These are phyloP conservation scores for Emydoidea blandingii DNA, from an alignment of 2,797 vertebrate species.

Conservation along the genomic window DNA sequence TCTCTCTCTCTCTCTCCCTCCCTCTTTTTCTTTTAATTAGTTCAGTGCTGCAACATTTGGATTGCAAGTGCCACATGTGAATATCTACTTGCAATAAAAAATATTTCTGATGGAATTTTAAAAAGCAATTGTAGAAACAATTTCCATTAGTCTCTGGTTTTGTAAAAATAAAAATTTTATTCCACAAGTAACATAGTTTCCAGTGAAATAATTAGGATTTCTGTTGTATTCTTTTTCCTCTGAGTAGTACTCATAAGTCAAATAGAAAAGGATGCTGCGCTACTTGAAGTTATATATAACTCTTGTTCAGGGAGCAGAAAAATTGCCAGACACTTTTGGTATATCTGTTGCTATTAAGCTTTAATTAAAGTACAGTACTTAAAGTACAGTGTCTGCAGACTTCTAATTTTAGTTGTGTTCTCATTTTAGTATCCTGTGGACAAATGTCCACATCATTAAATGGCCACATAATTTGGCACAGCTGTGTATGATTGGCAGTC, in stretches of 20 bases:
- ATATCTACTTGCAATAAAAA: not conserved
- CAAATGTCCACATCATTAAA: not conserved
- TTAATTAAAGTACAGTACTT: not conserved
- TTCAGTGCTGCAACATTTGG: not conserved
- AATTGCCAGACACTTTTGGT: not conserved
- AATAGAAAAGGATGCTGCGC: not conserved
- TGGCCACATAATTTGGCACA: rapidly evolving
- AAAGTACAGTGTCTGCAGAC: not conserved
- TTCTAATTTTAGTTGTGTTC: not conserved
- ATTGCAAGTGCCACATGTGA: not conserved
- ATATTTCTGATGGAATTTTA: not conserved
- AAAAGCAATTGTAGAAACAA: not conserved
- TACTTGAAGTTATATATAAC: not conserved
- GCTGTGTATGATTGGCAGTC: not conserved
- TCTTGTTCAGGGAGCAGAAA: not conserved
- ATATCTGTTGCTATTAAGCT: not conserved
- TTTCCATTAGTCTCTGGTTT: not conserved
- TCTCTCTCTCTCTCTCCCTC: not conserved
- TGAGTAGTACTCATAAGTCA: not conserved
- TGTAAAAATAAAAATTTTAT: not conserved
- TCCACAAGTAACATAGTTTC: not conserved
- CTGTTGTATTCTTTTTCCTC: not conserved
- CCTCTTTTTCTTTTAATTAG: not conserved
- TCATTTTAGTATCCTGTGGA: not conserved
- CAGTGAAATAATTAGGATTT: not conserved